phyloP scores from a whole-genome alignment of 2,888 invertebrate genomes.

The Lutraria lutraria region DNA sequence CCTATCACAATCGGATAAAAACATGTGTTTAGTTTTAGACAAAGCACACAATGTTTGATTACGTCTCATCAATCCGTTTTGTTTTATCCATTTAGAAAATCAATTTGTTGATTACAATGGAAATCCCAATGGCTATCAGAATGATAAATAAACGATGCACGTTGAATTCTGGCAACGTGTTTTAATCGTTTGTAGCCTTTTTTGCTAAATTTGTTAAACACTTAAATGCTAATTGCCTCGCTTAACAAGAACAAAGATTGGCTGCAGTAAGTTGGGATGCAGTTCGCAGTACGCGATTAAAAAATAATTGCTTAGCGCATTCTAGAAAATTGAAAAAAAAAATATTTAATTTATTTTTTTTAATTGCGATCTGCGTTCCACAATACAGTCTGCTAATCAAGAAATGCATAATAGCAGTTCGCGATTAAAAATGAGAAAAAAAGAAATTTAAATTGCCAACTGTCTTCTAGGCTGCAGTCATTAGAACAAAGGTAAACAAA shows the following conservation, averaged over 20 bases:
- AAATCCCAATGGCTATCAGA: background rate
- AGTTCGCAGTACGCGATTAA: background rate
- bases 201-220: too few relatives aligned
- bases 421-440: too few relatives aligned
- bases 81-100: background rate
- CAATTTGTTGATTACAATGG: background rate
- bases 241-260: background rate
- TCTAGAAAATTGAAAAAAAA: background rate
- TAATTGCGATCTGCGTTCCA: too few relatives aligned
- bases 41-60: slow-evolving; percentile 1
- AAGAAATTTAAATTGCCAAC: too few relatives aligned
- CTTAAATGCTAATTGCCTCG: too few relatives aligned
- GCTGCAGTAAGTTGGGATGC: background rate
- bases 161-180: too few relatives aligned
- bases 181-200: too few relatives aligned
- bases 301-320: background rate
- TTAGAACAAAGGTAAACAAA: too few relatives aligned
- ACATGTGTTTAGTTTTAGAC: background rate
- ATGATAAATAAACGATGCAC: background rate
- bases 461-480: too few relatives aligned
- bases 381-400: too few relatives aligned
- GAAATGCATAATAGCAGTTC: too few relatives aligned
- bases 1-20: background rate
- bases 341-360: background rate
- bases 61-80: background rate